These are phyloP conservation scores for Gambelia wislizenii DNA, from an alignment of 2,797 vertebrate species.

Conservation along the genomic window DNA sequence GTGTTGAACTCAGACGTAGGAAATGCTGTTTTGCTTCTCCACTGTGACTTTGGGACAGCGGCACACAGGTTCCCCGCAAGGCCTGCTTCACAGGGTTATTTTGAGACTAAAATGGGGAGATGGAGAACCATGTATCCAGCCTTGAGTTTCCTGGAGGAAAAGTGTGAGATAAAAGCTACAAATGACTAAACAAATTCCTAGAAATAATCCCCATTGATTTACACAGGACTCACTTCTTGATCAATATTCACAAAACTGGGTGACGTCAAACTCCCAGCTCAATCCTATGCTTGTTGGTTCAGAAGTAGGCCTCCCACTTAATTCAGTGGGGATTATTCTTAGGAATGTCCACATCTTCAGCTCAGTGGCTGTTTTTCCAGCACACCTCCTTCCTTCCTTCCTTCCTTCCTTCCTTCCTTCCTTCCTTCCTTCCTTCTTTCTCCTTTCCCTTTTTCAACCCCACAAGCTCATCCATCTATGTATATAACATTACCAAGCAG, in stretches of 20 bases:
- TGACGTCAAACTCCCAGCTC: not conserved
- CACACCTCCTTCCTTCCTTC: not conserved
- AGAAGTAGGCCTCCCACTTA: not conserved
- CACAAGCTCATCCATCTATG: slow-evolving; percentile 15
- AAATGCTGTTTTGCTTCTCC: too few species aligned
- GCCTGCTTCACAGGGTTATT: not conserved
- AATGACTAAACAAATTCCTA: not conserved
- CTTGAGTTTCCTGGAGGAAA: not conserved
- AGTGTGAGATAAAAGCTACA: not conserved
- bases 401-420: too few species aligned
- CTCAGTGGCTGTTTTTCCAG: not conserved
- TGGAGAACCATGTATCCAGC: not conserved
- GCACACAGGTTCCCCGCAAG: too few species aligned
- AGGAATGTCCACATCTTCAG: not conserved
- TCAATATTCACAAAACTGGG: not conserved
- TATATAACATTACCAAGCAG: not conserved
- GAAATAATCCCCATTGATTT: not conserved
- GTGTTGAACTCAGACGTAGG: too few species aligned
- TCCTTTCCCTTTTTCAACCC: not conserved
- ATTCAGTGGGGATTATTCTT: not conserved
- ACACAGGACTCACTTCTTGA: too few species aligned
- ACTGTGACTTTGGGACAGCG: too few species aligned
- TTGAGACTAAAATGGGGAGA: not conserved
- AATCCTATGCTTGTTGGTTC: not conserved
- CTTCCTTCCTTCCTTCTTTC: too few species aligned